A percentile compares a stretch with the other conserved stretches of the same genome.
Evolutionary conservation across 2,888 invertebrate species (phyloP).

Genomic region (Buathra laborator): DNA sequence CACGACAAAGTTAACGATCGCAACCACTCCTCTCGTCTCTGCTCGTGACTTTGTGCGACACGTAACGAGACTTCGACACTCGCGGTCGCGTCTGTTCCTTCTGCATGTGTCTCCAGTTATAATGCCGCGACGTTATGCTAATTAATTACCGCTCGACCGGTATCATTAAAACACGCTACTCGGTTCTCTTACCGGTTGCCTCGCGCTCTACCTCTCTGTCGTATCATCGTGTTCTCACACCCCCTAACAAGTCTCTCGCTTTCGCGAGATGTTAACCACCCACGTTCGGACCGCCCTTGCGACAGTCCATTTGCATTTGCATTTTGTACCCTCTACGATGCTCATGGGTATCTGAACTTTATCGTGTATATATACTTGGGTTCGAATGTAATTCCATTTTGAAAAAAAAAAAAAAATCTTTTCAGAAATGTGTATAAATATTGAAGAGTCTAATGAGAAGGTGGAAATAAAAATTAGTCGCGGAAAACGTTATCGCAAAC

Average conservation of each 20-base stretch:
- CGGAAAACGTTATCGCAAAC: too few relatives aligned
- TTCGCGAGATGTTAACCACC: conserved; percentile 39
- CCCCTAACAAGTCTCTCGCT: conserved; percentile 3
- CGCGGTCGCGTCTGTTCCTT: conserved; percentile 2
- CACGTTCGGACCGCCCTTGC: conserved; percentile 50
- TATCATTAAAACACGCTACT: conserved; percentile 66
- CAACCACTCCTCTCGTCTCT: not conserved
- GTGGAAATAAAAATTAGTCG: too few relatives aligned
- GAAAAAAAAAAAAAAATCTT: not conserved
- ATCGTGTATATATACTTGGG: not conserved
- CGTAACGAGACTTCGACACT: conserved; percentile 46
- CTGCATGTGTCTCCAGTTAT: conserved; percentile 54
- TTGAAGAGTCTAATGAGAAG: not conserved
- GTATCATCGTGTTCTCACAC: conserved; percentile 38
- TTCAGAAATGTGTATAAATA: not conserved
- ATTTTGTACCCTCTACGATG: conserved; percentile 35
- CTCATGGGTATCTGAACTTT: not conserved
- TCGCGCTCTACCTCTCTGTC: conserved; percentile 39
- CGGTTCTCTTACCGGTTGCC: conserved; percentile 30
- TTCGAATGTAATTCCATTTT: not conserved
- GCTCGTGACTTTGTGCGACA: conserved; percentile 13
- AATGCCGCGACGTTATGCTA: conserved; percentile 67
- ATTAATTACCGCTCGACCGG: conserved; percentile 66
- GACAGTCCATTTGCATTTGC: conserved; percentile 59
- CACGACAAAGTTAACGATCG: not conserved